A percentile compares a stretch with the other conserved stretches of the same genome.
phyloP scores from a whole-genome alignment of 2,888 invertebrate species.

The Osedax fenrisi region DNA sequence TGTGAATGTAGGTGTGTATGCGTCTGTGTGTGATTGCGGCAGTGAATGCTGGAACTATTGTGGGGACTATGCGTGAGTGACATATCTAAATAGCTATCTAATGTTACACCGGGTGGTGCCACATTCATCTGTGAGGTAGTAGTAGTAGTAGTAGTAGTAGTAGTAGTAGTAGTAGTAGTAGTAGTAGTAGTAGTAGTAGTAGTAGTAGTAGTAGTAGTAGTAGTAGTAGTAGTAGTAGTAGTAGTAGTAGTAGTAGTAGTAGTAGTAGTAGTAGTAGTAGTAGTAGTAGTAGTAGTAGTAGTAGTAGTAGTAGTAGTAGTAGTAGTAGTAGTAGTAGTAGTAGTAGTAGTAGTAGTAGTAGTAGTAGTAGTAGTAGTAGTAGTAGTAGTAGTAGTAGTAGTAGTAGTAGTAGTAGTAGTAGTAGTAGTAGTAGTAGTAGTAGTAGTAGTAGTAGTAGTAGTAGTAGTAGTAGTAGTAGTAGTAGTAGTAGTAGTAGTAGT shows the following conservation, averaged over 20 bases:
- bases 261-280: conserved; percentile 8
- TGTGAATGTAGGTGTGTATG: too few species aligned
- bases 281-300: neutral
- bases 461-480: conserved; percentile 19
- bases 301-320: conserved; percentile 5
- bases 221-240: neutral
- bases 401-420: conserved; percentile 16
- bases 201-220: conserved; percentile 1
- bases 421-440: conserved; percentile 19
- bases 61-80: too few species aligned
- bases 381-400: conserved; percentile 8
- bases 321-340: conserved; percentile 4
- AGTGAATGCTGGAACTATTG: too few species aligned
- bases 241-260: conserved; percentile 5
- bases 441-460: conserved; percentile 16
- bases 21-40: too few species aligned
- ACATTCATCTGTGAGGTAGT: neutral
- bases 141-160: conserved; percentile 5
- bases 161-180: neutral
- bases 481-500: conserved; percentile 9
- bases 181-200: conserved; percentile 11
- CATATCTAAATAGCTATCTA: too few species aligned
- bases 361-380: conserved; percentile 9
- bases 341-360: conserved; percentile 11
- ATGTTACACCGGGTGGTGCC: too few species aligned